Conservation (phyloP, 23 tunicate genomes). For the Styela clava region DNA sequence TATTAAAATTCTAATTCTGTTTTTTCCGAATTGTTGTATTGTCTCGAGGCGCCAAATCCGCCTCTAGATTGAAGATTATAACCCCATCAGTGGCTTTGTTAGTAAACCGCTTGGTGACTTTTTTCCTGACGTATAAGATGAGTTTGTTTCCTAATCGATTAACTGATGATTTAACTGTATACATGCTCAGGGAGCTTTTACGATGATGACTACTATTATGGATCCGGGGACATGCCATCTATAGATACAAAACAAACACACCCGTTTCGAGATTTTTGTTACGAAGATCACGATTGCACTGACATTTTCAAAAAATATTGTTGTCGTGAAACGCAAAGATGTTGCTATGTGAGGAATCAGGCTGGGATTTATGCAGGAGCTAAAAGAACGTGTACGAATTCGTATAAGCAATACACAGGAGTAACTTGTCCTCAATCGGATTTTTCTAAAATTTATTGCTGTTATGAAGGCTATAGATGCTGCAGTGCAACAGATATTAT, state of each 20-base stretch:
- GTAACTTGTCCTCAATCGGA: background rate
- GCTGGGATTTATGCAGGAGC: background rate
- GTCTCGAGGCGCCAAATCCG: too few relatives aligned
- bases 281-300: background rate
- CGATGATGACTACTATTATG: background rate
- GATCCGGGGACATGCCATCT: background rate
- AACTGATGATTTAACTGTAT: too few relatives aligned
- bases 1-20: too few relatives aligned
- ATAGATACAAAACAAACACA: background rate
- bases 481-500: background rate
- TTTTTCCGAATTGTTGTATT: too few relatives aligned
- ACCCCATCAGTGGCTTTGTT: too few relatives aligned
- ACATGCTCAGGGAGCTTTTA: too few relatives aligned
- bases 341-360: background rate
- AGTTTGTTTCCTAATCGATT: too few relatives aligned
- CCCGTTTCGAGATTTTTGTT: background rate
- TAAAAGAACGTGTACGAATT: background rate
- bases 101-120: too few relatives aligned
- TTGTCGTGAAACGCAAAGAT: background rate
- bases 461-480: background rate
- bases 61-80: too few relatives aligned
- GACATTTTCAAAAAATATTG: background rate
- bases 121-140: too few relatives aligned
- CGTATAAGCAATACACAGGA: background rate
- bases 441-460: background rate